Percentiles rank a stretch among this genome's conserved stretches.
Evolutionary conservation across 2,113 vertebrate species (phyloP).

Genomic region (Promerops cafer): DNA sequence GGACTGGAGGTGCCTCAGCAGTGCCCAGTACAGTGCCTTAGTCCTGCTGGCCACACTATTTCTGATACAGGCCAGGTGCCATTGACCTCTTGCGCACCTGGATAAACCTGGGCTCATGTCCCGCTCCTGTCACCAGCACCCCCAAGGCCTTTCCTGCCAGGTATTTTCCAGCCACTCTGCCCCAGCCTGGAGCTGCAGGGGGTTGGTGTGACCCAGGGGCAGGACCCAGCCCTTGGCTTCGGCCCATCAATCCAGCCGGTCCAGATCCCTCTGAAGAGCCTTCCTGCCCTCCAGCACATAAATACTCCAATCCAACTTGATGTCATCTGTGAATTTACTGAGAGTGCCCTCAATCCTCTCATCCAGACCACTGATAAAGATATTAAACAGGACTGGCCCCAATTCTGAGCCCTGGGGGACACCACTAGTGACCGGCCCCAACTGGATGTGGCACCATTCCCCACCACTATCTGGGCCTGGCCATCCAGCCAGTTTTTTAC

Average conservation of each 20-base stretch:
- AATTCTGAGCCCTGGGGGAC: neutral
- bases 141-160: neutral
- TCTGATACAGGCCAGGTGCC: neutral
- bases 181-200: too few species aligned
- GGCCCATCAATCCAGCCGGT: neutral
- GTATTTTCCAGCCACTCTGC: too few species aligned
- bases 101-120: neutral
- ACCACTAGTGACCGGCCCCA: neutral
- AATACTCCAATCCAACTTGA: neutral
- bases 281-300: neutral
- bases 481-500: neutral
- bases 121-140: neutral
- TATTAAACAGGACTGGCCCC: neutral
- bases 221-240: too few species aligned
- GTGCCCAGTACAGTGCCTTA: neutral
- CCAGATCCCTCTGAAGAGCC: neutral
- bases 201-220: too few species aligned
- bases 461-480: neutral
- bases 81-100: neutral
- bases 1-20: neutral
- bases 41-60: neutral
- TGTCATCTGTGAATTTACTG: neutral
- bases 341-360: neutral
- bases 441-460: neutral
- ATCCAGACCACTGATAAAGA: neutral